phyloP scores from a whole-genome alignment of 1,140 invertebrate genomes.

The Nymphalis io region DNA sequence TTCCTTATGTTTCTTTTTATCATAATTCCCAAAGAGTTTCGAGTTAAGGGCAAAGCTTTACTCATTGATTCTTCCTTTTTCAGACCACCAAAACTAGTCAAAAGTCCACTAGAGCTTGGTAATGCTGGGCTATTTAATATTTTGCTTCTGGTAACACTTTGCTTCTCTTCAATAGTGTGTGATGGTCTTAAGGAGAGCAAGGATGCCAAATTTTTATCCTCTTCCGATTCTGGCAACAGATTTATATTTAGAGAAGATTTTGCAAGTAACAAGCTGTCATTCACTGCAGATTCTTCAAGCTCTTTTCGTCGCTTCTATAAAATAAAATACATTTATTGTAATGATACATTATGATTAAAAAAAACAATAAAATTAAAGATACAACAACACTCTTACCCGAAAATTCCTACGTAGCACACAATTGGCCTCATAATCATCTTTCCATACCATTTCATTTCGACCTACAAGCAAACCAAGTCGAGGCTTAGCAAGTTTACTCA shows the following conservation, averaged over 20 bases:
- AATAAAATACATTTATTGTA: constrained; percentile 25
- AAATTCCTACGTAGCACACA: constrained; percentile 90
- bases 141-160: constrained; percentile 75
- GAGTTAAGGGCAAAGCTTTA: constrained; percentile 59
- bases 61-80: constrained; percentile 80
- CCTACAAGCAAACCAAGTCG: constrained; percentile 87
- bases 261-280: constrained; percentile 87
- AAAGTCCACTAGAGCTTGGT: constrained; percentile 79
- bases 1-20: constrained; percentile 54
- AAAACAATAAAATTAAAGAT: too few species aligned
- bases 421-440: constrained; percentile 95
- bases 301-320: constrained; percentile 88
- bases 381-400: constrained; percentile 83
- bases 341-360: too few species aligned
- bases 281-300: constrained; percentile 84
- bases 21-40: constrained; percentile 70
- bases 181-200: constrained; percentile 85
- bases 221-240: constrained; percentile 88
- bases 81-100: constrained; percentile 81
- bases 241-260: constrained; percentile 90
- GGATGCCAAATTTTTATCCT: constrained; percentile 89
- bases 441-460: constrained; percentile 89
- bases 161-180: constrained; percentile 79
- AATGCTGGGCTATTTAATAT: constrained; percentile 82
- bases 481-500: constrained; percentile 86